Percentiles rank a stretch among this genome's conserved stretches.
These are phyloP conservation scores for Ormia ochracea DNA, from an alignment of 2,888 invertebrate species.

Conservation along the genomic window DNA sequence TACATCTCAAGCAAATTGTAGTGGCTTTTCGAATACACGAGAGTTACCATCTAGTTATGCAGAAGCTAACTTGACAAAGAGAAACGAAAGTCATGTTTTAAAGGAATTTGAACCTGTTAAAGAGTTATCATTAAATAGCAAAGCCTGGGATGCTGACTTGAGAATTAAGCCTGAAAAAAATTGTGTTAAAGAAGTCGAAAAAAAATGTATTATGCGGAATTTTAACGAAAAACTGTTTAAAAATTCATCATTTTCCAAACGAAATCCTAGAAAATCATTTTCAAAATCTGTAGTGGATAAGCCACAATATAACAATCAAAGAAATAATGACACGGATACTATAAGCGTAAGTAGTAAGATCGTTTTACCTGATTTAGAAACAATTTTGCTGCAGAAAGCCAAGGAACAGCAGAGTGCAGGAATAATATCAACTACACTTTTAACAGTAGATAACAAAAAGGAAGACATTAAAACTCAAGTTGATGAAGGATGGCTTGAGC, in stretches of 20 bases:
- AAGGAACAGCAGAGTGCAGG: conserved; percentile 68
- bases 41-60: conserved; percentile 65
- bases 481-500: conserved; percentile 80
- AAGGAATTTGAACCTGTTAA: conserved; percentile 72
- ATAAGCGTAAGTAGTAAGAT: conserved; percentile 51
- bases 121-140: conserved; percentile 72
- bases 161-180: conserved; percentile 3
- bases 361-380: conserved; percentile 75
- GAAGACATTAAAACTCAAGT: conserved; percentile 65
- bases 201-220: conserved; percentile 67
- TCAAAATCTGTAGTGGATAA: conserved; percentile 69
- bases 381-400: conserved; percentile 73
- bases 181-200: conserved; percentile 13
- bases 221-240: conserved; percentile 82
- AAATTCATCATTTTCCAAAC: conserved; percentile 82
- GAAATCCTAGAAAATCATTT: conserved; percentile 86
- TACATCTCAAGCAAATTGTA: not conserved
- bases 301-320: conserved; percentile 19
- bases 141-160: conserved; percentile 77
- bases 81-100: conserved; percentile 67
- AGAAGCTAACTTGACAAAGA: conserved; percentile 64
- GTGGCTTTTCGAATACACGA: conserved; percentile 66
- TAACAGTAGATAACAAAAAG: conserved; percentile 61
- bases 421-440: conserved; percentile 64
- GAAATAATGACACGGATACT: conserved; percentile 8